Base-by-base conservation (phyloP, 2,113 vertebrate species). In the Saccopteryx leptura region DNA sequence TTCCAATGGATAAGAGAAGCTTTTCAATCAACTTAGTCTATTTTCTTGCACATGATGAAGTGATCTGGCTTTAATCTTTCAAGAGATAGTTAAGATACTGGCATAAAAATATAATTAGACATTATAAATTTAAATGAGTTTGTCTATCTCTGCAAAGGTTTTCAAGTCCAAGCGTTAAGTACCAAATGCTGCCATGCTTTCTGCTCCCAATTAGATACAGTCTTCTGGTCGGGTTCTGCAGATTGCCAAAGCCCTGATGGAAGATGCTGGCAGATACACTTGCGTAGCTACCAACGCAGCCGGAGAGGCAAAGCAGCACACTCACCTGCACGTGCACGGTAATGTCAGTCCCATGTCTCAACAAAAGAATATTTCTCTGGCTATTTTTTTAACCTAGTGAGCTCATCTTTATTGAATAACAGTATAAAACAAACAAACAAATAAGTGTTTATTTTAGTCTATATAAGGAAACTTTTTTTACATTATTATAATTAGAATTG, bases 221-320 rank as follows among this genome's bases (percentile, higher is more conserved):
- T 99, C 99, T 46, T 99, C 98, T 54, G 99, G 99, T 85, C 98
- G 99, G 97, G 93, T 98, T 91, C 98, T 99, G 39, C 98, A 99
- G 56, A 97, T 99, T 93, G 98, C 97, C 94, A 98, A 98, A 93
- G 98, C 99, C 19, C 97, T 98, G 97, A 97, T 98, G 0, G 99
- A 99, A 93, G 99, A 99, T 83, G 99, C 99, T 95, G 99, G 99
- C 96, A 98, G 84, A 96, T 99, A 99, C 94, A 99, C 99, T 14
- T 99, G 99, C 72, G 98, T 99, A 97, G 99, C 99, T 96, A 99
- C 99, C 82, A 99, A 99, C 19, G 99, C 99, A 1, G 99, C 99
- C 18, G 99, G 99, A 86, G 99, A 99, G 98, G 98, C 99, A 3
- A 99, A 99, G 23, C 99, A 99, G 95, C 99, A 99, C 94, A 58